A percentile compares a stretch with the other conserved stretches of the same genome.
Evolutionary conservation across 1,140 invertebrate species (phyloP).

Genomic region (Aricia agestis): DNA sequence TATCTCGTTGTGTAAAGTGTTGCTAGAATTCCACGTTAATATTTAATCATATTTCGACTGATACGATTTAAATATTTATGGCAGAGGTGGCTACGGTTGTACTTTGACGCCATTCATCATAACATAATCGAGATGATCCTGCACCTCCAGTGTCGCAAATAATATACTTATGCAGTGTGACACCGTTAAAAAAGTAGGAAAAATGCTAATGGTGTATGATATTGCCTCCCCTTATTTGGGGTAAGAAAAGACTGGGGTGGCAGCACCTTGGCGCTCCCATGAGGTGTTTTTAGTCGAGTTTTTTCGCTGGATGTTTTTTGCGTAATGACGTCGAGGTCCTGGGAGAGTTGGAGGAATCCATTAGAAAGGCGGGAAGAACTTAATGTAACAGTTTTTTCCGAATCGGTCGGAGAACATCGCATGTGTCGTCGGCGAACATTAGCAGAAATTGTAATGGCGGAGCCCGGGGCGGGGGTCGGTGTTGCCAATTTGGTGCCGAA

Average conservation of each 20-base stretch:
- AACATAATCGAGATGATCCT: constrained; percentile 18
- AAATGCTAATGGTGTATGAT: constrained; percentile 75
- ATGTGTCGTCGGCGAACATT: constrained; percentile 52
- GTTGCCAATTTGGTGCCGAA: constrained; percentile 28
- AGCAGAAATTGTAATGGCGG: constrained; percentile 52
- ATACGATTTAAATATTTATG: not conserved
- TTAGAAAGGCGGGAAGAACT: constrained; percentile 71
- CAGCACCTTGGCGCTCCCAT: constrained; percentile 66
- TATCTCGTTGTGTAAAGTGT: not conserved
- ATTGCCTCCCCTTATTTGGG: constrained; percentile 69
- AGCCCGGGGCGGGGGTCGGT: constrained; percentile 32
- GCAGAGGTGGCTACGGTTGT: not conserved
- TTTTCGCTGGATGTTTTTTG: constrained; percentile 58
- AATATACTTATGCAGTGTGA: constrained; percentile 64
- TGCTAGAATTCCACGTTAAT: not conserved
- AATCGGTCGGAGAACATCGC: constrained; percentile 52
- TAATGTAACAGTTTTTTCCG: constrained; percentile 64
- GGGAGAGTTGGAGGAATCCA: constrained; percentile 71
- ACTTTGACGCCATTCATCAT: constrained; percentile 1
- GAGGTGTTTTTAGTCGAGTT: constrained; percentile 62
- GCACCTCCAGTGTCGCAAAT: constrained; percentile 31
- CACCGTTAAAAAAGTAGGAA: constrained; percentile 71
- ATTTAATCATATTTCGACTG: not conserved
- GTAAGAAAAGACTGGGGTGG: constrained; percentile 67
- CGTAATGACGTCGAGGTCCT: constrained; percentile 71